phyloP scores from a whole-genome alignment of 2,113 vertebrate species.

The Pogona vitticeps region DNA sequence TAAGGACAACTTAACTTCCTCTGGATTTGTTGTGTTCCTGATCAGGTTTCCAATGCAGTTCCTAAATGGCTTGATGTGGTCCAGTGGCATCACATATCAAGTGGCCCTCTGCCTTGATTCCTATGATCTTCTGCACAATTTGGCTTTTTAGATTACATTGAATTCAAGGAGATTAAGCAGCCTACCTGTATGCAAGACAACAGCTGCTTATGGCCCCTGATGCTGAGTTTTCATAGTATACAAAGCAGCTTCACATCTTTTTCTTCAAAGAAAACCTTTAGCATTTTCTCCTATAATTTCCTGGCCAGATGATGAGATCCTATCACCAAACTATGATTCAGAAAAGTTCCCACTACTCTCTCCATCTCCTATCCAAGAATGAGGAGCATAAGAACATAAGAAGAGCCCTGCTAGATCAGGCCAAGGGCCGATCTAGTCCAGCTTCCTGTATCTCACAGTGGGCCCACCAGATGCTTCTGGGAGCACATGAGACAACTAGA shows the following conservation, averaged over 20 bases:
- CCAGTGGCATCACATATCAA: neutral
- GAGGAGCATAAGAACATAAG: too few species aligned
- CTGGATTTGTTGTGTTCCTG: neutral
- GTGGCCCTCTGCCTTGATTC: neutral
- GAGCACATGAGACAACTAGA: too few species aligned
- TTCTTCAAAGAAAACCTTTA: neutral
- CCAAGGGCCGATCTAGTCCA: too few species aligned
- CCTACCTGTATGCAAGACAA: neutral
- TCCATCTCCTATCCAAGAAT: too few species aligned
- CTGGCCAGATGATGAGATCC: neutral
- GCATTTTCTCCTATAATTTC: neutral
- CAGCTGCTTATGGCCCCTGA: neutral
- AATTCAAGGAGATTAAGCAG: neutral
- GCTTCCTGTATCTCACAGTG: too few species aligned
- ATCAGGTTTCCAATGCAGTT: neutral
- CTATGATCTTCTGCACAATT: too few species aligned
- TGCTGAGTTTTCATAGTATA: too few species aligned
- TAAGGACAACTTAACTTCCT: neutral
- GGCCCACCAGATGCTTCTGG: too few species aligned
- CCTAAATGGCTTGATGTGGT: neutral
- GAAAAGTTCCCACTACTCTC: too few species aligned
- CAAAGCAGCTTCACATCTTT: neutral
- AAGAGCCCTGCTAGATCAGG: too few species aligned
- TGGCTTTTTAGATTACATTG: neutral
- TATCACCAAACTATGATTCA: neutral